These are phyloP conservation scores for Phrynocephalus guinanensis DNA, from an alignment of 2,797 vertebrate species.

Conservation along the genomic window DNA sequence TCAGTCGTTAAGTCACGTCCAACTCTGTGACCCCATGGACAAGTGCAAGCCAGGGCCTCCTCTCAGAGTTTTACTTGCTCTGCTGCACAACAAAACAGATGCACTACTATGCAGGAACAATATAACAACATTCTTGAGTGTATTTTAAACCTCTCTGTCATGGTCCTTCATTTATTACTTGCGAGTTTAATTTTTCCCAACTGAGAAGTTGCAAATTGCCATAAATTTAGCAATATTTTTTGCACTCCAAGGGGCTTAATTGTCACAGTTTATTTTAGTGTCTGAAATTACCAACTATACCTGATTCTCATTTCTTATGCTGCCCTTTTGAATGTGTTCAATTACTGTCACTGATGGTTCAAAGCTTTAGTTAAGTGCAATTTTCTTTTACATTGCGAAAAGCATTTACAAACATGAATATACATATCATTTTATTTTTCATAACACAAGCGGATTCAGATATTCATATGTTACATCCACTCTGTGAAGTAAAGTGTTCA, in stretches of 20 bases:
- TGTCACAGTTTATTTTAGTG: not conserved
- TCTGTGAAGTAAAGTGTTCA: not conserved
- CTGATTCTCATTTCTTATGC: not conserved
- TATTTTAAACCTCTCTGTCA: not conserved
- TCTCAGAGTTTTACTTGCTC: no score
- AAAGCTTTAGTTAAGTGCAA: not conserved
- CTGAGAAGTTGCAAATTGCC: not conserved
- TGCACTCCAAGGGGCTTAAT: not conserved
- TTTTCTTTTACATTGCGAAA: not conserved
- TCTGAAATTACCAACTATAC: not conserved
- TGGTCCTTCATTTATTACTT: not conserved
- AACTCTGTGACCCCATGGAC: no score
- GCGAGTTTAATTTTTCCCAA: not conserved
- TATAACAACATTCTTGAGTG: not conserved
- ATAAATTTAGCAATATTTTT: not conserved
- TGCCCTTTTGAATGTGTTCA: not conserved
- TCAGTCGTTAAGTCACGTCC: no score
- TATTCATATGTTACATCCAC: not conserved
- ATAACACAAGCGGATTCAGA: not conserved
- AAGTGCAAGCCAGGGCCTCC: no score
- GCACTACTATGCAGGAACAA: no score
- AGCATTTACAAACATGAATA: not conserved
- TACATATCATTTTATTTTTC: not conserved
- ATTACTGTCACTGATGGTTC: not conserved
- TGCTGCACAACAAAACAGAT: no score